A percentile compares a stretch with the other conserved stretches of the same genome.
Conservation (phyloP, 2,888 invertebrate genomes). For the Sisyra terminalis region DNA sequence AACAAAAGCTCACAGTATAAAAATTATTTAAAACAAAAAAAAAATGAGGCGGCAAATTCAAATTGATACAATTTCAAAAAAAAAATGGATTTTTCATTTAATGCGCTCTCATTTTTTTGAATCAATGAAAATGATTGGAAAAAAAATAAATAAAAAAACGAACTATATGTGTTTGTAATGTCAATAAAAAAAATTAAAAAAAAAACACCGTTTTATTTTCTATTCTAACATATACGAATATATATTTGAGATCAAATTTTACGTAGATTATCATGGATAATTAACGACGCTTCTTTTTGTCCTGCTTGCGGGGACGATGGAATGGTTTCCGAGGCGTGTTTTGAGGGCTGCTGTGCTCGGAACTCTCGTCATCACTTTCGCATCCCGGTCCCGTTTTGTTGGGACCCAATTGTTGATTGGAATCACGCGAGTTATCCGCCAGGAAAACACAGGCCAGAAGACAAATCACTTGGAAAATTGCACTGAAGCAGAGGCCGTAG, state of each 20-base stretch:
- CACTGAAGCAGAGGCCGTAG: slow-evolving; percentile 70
- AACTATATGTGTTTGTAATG: slow-evolving; percentile 7
- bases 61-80: no score
- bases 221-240: no score
- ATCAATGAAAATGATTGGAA: no score
- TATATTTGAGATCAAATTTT: no score
- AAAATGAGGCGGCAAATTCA: no score
- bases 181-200: slow-evolving; percentile 7
- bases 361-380: slow-evolving; percentile 58
- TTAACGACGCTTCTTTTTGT: slow-evolving; percentile 54
- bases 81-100: no score
- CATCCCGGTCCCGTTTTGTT: slow-evolving; percentile 29
- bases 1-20: no score
- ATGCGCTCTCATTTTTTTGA: no score
- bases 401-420: slow-evolving; percentile 11
- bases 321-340: slow-evolving; percentile 47
- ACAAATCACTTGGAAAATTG: slow-evolving; percentile 74
- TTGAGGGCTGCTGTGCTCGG: slow-evolving; percentile 54
- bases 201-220: no score
- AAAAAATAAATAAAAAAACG: no score
- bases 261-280: neutral
- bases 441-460: slow-evolving; percentile 67
- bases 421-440: slow-evolving; percentile 44
- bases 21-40: no score
- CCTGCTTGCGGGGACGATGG: slow-evolving; percentile 44